These are phyloP conservation scores for Falco cherrug DNA, from an alignment of 2,797 vertebrate genomes.

Conservation along the genomic window DNA sequence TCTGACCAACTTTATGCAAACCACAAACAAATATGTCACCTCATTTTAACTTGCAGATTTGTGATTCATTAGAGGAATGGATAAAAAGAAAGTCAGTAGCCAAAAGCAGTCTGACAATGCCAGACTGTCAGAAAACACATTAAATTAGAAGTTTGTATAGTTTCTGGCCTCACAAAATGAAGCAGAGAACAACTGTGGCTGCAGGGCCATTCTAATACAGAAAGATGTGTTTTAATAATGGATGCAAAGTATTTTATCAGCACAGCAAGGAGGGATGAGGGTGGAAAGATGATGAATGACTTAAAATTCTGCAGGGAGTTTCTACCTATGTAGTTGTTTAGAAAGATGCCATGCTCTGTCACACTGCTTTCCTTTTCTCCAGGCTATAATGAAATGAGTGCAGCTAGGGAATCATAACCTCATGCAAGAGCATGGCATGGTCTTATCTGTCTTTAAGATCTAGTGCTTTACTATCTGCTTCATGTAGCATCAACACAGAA, in stretches of 20 bases:
- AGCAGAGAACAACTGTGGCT: conserved; percentile 50
- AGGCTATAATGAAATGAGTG: conserved; percentile 51
- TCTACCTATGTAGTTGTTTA: conserved; percentile 38
- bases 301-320: conserved; percentile 53
- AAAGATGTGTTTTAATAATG: conserved; percentile 66
- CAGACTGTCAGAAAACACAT: not conserved
- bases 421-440: conserved; percentile 1
- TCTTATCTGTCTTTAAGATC: conserved; percentile 48
- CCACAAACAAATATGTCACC: not conserved
- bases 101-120: not conserved
- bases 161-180: conserved; percentile 32
- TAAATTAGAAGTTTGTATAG: conserved; percentile 41
- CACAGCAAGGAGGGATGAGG: conserved; percentile 13
- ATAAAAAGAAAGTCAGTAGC: not conserved
- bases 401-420: conserved; percentile 55
- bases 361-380: conserved; percentile 38
- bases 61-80: conserved; percentile 6
- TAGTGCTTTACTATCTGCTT: conserved; percentile 15
- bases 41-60: conserved; percentile 27
- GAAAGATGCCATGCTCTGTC: conserved; percentile 54
- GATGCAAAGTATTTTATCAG: conserved; percentile 60
- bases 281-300: conserved; percentile 38
- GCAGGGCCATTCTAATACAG: conserved; percentile 58
- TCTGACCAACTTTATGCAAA: not conserved
- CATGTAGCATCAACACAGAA: not conserved